These are phyloP conservation scores for Rynchops niger DNA, from an alignment of 2,113 vertebrate genomes.

Conservation along the genomic window DNA sequence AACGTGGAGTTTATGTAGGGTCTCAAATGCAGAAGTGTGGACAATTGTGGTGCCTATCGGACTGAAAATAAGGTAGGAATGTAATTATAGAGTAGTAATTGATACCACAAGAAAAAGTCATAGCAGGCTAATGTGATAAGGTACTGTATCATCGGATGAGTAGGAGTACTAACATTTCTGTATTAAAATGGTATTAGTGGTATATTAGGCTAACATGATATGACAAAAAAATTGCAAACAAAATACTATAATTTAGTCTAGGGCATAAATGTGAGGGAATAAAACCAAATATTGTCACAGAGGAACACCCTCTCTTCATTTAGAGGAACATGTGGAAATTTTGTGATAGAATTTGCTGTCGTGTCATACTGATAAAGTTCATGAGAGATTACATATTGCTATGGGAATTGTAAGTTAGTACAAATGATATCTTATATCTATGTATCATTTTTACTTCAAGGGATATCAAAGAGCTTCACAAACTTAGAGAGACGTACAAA, in stretches of 20 bases:
- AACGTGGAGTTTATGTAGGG: background rate
- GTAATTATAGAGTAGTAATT: conserved; percentile 35
- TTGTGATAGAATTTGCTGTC: conserved; percentile 34
- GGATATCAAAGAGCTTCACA: background rate
- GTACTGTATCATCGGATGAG: background rate
- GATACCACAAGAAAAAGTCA: conserved; percentile 37
- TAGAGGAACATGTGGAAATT: conserved; percentile 40
- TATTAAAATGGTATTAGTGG: conserved; percentile 62
- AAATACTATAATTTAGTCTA: conserved; percentile 70
- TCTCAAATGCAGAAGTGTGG: background rate
- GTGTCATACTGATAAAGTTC: conserved; percentile 60
- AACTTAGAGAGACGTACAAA: background rate
- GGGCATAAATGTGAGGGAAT: conserved; percentile 64
- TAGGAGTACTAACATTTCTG: conserved; percentile 49
- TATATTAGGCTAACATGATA: conserved; percentile 64
- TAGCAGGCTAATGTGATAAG: conserved; percentile 51
- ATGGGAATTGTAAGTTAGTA: conserved; percentile 40
- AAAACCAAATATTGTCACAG: conserved; percentile 66
- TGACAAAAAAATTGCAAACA: conserved; percentile 71
- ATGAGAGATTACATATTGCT: conserved; percentile 41
- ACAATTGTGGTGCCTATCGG: background rate
- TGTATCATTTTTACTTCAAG: background rate
- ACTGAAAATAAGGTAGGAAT: conserved; percentile 39
- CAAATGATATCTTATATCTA: conserved; percentile 12
- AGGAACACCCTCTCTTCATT: conserved; percentile 58